Evolutionary conservation across 1,140 invertebrate genomes (phyloP), one percentile per base, ranked within the genome.

Genomic region (Copidosoma floridanum): DNA sequence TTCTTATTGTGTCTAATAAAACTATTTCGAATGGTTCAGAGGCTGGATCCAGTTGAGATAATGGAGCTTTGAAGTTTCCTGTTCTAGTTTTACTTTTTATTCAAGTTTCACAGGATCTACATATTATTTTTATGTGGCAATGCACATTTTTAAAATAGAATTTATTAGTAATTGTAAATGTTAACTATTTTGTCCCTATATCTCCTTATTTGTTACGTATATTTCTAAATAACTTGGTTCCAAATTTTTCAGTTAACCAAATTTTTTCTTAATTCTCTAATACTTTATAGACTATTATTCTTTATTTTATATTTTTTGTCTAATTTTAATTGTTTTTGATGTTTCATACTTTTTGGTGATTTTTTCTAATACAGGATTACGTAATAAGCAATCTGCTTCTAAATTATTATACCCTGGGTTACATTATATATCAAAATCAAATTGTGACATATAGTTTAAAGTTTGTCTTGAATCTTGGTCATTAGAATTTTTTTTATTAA

Each of bases 61-160:
- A 37, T 14, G 51, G 32, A 10, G 56, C 55, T 55, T 64, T 59
- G 26, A 55, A 54, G 21, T n/a, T 37, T 37, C 56, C 56, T 23
- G 48, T 40, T 59, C 62, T 59, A 8, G 62, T 20, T 59, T 64
- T 59, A 40, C 59, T 64, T 55, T 57, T 57, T 14, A 61, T 38
- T 27, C 63, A 64, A 7, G 50, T 64, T 50, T 64, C 63, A 44
- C 63, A 64, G 27, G 51, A 27, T 41, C 57, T 59, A 44, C 63
- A 64, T n/a, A 43, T 53, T 16, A 27, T 11, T 63, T 32, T 64
- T 46, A 64, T 37, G 14, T 37, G 32, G 7, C 14, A 10, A 14
- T 64, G 24, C 62, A 64, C 59, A 43, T 64, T 64, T 59, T 59
- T 64, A 35, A 64, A 64, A 59, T 64, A 64, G 35, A 59, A 51